Conservation (phyloP, 2,888 invertebrate species). For the Drosophila kanekoi region DNA sequence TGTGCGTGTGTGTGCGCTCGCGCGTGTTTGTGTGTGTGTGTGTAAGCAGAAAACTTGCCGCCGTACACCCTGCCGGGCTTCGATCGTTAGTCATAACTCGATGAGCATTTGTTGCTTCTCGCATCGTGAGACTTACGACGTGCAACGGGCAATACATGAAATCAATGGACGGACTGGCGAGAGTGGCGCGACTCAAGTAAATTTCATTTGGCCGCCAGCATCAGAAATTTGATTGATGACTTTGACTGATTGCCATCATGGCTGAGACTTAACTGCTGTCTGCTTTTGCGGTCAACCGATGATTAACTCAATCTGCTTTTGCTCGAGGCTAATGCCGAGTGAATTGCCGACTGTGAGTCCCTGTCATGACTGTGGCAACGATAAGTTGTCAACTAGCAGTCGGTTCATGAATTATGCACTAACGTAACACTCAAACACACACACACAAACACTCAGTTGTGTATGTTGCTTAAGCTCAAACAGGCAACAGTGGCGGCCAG, state of each 20-base stretch:
- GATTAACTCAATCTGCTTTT: slow-evolving; percentile 70
- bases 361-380: slow-evolving; percentile 40
- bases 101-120: slow-evolving; percentile 50
- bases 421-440: slow-evolving; percentile 17
- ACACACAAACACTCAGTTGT: slow-evolving; percentile 5
- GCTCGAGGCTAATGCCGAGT: slow-evolving; percentile 50
- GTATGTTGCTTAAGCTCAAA: slow-evolving; percentile 12
- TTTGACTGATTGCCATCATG: slow-evolving; percentile 57
- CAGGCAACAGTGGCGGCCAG: background rate
- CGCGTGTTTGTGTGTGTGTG: background rate
- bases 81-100: slow-evolving; percentile 47
- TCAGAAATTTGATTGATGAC: slow-evolving; percentile 67
- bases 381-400: slow-evolving; percentile 57
- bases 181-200: slow-evolving; percentile 36
- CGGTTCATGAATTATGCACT: slow-evolving; percentile 68
- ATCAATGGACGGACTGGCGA: slow-evolving; percentile 40
- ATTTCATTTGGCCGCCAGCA: slow-evolving; percentile 36
- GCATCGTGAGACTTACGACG: slow-evolving; percentile 11
- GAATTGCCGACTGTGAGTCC: slow-evolving; percentile 44
- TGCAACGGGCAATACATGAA: slow-evolving; percentile 16
- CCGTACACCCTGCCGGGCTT: slow-evolving; percentile 20
- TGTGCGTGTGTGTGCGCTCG: background rate
- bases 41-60: slow-evolving; percentile 25
- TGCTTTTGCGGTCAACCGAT: slow-evolving; percentile 54
- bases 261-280: slow-evolving; percentile 20